Evolutionary conservation across 2,113 vertebrate species (phyloP), one percentile per base, ranked within the genome.

Genomic region (Eulemur macaco): DNA sequence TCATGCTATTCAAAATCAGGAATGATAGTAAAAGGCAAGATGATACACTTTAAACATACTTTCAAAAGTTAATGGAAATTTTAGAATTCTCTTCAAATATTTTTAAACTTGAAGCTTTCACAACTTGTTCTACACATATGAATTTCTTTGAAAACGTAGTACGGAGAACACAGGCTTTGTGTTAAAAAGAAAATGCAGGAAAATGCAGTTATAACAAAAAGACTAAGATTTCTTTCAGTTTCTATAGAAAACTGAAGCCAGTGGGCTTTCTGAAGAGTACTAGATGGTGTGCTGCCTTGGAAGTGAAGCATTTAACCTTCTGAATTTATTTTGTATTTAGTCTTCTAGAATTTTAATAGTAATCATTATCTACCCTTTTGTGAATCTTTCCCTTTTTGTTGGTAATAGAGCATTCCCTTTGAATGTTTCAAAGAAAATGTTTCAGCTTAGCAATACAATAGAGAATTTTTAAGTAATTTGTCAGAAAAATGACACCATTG

Each of bases 381-480:
- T 96, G 69, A 92, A 10, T 58, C 15, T 74, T 64, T 86, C 74
- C 89, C 29, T 90, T 85, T 85, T 85, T 90, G 34, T 66, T 91
- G 29, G 76, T 92, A 96, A 85, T n/a, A 94, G 42, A 78, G 21
- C 27, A 78, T 89, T 89, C 60, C 63, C 81, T 95, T 84, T 80
- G 42, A 93, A 1, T 88, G 58, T 68, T 96, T 71, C 91, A 97
- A 94, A 42, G 31, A 89, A 96, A 87, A 88, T 18, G 0, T 78
- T 95, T 92, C 86, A 93, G 58, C 7, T 76, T 42, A 94, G 39
- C 45, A 92, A 86, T 76, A 87, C 73, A 92, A 77, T 73, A 82
- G 64, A 89, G 21, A 77, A 88, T 73, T 95, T 92, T 89, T 83
- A 95, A 91, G 90, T 69, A 86, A 96, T 94, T 95, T 96, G 42